A percentile compares a stretch with the other conserved stretches of the same genome.
Evolutionary conservation across 1,140 invertebrate species (phyloP).

Genomic region (Temnothorax longispinosus): DNA sequence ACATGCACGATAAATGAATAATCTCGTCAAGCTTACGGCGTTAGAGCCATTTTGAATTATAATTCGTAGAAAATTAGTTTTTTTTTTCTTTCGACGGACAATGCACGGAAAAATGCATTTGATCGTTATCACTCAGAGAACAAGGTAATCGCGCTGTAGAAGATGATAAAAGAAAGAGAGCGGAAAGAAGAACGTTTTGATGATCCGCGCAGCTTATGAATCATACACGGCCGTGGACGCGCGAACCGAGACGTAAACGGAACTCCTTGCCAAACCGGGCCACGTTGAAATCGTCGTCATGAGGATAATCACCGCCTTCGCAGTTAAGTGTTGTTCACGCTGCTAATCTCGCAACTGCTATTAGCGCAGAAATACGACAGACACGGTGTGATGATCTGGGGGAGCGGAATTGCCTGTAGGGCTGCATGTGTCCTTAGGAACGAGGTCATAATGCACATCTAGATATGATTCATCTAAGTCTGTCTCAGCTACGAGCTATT

Average conservation of each 20-base stretch:
- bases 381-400: slow-evolving; percentile 16
- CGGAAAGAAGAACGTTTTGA: neutral
- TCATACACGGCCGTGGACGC: slow-evolving; percentile 36
- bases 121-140: neutral
- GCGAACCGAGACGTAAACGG: slow-evolving; percentile 34
- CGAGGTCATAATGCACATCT: slow-evolving; percentile 15
- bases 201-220: slow-evolving; percentile 41
- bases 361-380: slow-evolving; percentile 16
- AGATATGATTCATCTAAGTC: neutral
- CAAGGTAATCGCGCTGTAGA: neutral
- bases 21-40: neutral
- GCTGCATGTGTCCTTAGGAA: slow-evolving; percentile 22
- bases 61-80: neutral
- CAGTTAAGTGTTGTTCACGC: slow-evolving; percentile 17
- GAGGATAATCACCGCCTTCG: slow-evolving; percentile 63
- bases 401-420: neutral
- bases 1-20: neutral
- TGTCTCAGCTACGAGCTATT: neutral
- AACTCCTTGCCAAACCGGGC: slow-evolving; percentile 41
- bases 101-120: neutral
- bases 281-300: slow-evolving; percentile 41
- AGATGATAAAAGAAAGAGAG: neutral
- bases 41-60: neutral
- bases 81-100: neutral
- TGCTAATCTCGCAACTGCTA: slow-evolving; percentile 50